Percentiles rank a stretch among this genome's conserved stretches.
Evolutionary conservation across 2,113 vertebrate genomes (phyloP).

Genomic region (Microcebus lehilahytsara): DNA sequence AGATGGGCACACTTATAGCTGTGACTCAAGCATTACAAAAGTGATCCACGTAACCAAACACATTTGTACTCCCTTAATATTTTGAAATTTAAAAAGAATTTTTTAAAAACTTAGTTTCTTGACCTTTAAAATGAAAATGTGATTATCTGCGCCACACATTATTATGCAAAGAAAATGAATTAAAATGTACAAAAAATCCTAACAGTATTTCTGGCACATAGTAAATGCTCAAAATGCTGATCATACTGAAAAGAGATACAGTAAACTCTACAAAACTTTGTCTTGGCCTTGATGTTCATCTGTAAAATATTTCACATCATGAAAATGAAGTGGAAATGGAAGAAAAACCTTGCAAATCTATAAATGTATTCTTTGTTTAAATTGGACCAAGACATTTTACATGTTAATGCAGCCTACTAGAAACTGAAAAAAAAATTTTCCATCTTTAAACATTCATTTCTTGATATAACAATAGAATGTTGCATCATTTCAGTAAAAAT

Average conservation of each 20-base stretch:
- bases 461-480: neutral
- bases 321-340: neutral
- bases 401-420: neutral
- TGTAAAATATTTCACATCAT: neutral
- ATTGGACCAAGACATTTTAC: neutral
- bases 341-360: neutral
- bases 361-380: neutral
- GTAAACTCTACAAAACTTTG: neutral
- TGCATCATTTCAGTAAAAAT: neutral
- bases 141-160: neutral
- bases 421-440: neutral
- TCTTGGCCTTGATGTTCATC: neutral
- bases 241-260: neutral
- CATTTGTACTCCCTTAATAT: too few relatives aligned
- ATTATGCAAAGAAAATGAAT: neutral
- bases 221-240: neutral
- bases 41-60: too few relatives aligned
- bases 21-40: too few relatives aligned
- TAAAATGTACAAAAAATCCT: neutral
- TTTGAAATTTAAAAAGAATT: too few relatives aligned
- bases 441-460: neutral
- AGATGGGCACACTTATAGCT: too few relatives aligned
- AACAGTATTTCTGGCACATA: neutral
- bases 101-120: neutral
- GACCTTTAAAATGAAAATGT: conserved; percentile 24